Percentiles rank a stretch among this genome's conserved stretches.
phyloP scores from a whole-genome alignment of 92 coral and sea anemone species.

The Epizoanthus ramosus region DNA sequence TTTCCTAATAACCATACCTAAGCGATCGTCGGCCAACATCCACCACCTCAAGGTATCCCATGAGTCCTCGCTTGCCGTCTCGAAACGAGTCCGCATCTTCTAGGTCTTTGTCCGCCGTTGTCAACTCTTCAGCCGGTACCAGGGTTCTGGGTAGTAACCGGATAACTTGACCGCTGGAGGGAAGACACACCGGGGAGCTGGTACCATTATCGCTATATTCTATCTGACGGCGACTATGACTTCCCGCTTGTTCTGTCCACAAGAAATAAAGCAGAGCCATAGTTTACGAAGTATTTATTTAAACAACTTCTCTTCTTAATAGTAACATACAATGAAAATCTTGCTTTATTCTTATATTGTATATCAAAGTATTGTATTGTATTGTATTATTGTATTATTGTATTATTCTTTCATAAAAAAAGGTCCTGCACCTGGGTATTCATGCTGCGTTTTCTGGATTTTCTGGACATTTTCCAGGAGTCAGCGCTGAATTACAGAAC shows the following conservation, averaged over 20 bases:
- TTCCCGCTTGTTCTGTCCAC: constrained; percentile 1
- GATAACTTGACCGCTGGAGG: constrained; percentile 85
- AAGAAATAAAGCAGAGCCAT: background rate
- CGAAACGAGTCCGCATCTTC: constrained; percentile 48
- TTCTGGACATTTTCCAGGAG: no score
- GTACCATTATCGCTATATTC: constrained; percentile 19
- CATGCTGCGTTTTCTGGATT: no score
- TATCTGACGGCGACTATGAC: background rate
- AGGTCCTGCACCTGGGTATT: no score
- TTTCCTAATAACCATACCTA: background rate
- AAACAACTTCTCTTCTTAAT: no score
- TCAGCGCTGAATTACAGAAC: no score
- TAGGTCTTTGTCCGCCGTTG: constrained; percentile 36
- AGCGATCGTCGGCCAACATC: constrained; percentile 74
- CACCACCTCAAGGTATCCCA: constrained; percentile 83
- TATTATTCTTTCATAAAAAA: no score
- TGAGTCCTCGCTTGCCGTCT: constrained; percentile 43
- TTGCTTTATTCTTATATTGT: no score
- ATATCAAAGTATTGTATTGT: no score
- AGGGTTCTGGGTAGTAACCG: constrained; percentile 79
- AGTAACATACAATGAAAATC: no score
- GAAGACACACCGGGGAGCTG: constrained; percentile 77
- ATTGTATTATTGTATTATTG: no score
- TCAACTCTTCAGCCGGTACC: constrained; percentile 60
- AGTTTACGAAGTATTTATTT: no score